These are phyloP conservation scores for Sus cebifrons DNA, from an alignment of 2,797 vertebrate species.

Conservation along the genomic window DNA sequence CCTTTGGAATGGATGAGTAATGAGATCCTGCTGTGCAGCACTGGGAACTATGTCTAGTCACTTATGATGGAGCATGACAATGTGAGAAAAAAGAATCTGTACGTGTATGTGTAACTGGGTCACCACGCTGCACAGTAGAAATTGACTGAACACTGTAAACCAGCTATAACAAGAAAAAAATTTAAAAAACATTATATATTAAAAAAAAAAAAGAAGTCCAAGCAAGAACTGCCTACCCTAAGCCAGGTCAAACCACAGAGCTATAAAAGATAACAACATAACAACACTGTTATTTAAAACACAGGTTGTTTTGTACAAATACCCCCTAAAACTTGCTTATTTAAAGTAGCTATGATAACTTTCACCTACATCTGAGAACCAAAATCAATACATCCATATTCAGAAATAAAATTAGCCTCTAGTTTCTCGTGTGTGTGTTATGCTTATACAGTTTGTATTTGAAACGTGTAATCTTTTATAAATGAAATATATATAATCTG, in stretches of 20 bases:
- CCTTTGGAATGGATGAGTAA: too few species aligned
- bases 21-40: too few species aligned
- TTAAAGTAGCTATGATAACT: neutral
- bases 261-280: conserved; percentile 2
- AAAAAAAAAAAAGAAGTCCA: neutral
- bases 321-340: neutral
- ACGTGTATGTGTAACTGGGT: too few species aligned
- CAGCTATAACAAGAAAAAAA: too few species aligned
- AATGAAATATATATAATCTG: neutral
- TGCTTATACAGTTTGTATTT: neutral
- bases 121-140: too few species aligned
- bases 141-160: too few species aligned
- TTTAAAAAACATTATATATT: too few species aligned
- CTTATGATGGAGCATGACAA: too few species aligned
- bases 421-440: neutral
- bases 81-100: too few species aligned
- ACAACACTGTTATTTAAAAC: neutral
- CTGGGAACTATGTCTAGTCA: too few species aligned
- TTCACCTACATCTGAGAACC: neutral
- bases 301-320: conserved; percentile 3
- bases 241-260: neutral
- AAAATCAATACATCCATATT: neutral
- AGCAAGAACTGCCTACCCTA: neutral
- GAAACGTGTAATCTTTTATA: neutral
- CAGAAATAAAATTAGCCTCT: conserved; percentile 12